Base-by-base conservation (phyloP, 2,888 invertebrate genomes). In the Drosophila kuntzei region DNA sequence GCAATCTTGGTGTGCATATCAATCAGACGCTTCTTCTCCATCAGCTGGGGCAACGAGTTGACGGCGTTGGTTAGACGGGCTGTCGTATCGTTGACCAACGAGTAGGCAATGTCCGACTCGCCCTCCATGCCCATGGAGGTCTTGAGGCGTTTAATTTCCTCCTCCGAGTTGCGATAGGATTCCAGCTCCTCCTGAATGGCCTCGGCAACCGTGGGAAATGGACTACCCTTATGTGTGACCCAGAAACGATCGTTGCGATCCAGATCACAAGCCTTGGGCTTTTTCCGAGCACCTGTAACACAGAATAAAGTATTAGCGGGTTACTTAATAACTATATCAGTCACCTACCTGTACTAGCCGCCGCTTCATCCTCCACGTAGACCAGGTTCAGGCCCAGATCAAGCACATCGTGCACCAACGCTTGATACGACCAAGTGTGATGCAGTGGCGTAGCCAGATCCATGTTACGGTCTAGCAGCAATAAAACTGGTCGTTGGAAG, bases 351-450 rank as follows among this genome's bases (percentile, higher is more conserved):
- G 84, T 72, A 0, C 67, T 60, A n/a, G 93, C 92, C 1, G 94
- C 91, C 1, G 94, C 92, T 49, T 93, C 94, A 82, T 96, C 96
- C 66, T 95, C 95, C 12, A 97, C 94, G 43, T 95, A 94, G 0
- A 97, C 95, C 72, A 93, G 94, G 93, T 99, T 99, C 61, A 99
- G 93, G 8, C 97, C 95, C 79, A 99, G 94, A 89, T 98, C 97
- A 61, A 99, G 92, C 4, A 99, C 96, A 94, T 99, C 99, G 92
- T 99, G 99, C 22, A 98, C 96, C 58, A 99, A 93, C 1, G 99
- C 99, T 93, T 99, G 99, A 92, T 99, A 99, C 0, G 99, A 99
- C 99, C 99, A 99, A 0, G 99, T 99, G 92, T 99, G 99, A 93
- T 99, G 99, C 67, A 99, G 93, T 22, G 98, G 98, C 41, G 99